Base-by-base conservation (phyloP, 2,113 vertebrate species). In the Nibea coibor region DNA sequence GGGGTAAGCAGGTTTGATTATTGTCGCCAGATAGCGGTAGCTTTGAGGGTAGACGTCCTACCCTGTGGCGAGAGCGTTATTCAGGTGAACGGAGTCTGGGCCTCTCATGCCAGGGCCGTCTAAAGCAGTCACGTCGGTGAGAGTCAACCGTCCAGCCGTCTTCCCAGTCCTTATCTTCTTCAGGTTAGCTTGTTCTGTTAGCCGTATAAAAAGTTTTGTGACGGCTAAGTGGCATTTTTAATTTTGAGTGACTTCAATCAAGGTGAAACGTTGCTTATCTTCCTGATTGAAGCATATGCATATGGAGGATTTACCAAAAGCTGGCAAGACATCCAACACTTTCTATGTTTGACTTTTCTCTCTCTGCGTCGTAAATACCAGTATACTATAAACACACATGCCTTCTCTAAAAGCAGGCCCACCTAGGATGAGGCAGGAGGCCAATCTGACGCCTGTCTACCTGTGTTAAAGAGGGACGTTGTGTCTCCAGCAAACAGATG, bases 401-500 rank as follows among this genome's bases (percentile, higher is more conserved):
- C 14, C 28, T n/a, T 67, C 26, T 5, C 3, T 74, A 11, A 67
- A 65, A 83, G 11, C 59, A 59, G 22, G 15, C 68, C 20, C 20
- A 51, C 64, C 0, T 15, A 59, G 43, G 19, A 67, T 85, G 47
- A 59, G 56, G 65, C 28, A 7, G 24, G 26, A 28, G 53, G 24
- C 81, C 68, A 79, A 83, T 82, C 56, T 83, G 53, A 79, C 6
- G 78, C 53, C 76, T 83, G 81, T 89, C 83, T 80, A 68, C 75
- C 75, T 79, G 76, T 2, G 43, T 78, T 81, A 81, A 70, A 66
- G 68, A 79, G 51, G 67, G 70, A 83, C 0, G 15, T 64, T 0
- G 22, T 47, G 62, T 67, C 69, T 64, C 65, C 66, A 59, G 31
- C 62, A 72, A 82, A 56, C 87, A 85, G 83, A 90, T 79, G 63